Percentiles rank a stretch among this genome's conserved stretches.
Evolutionary conservation across 2,888 invertebrate species (phyloP).

Genomic region (Drosophila acutilabella): DNA sequence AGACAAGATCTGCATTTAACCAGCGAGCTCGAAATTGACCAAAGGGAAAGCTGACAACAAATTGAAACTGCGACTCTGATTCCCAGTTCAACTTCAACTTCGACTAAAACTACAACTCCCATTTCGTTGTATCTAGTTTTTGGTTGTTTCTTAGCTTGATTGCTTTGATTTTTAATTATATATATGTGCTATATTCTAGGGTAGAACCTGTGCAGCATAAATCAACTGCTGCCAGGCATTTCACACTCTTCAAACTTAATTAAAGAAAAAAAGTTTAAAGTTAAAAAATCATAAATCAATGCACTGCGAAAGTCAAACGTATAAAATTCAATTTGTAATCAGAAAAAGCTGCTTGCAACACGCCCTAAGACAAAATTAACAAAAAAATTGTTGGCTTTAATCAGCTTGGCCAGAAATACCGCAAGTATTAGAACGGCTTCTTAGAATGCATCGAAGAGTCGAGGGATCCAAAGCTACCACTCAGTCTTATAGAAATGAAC

Average conservation of each 20-base stretch:
- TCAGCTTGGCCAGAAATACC: conserved; percentile 58
- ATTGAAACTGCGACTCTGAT: not conserved
- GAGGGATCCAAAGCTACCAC: not conserved
- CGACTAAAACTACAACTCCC: not conserved
- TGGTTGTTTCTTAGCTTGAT: conserved; percentile 18
- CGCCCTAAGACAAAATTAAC: conserved; percentile 41
- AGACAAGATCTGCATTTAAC: conserved; percentile 51
- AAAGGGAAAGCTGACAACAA: conserved; percentile 55
- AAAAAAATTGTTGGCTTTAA: conserved; percentile 30
- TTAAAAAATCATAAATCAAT: conserved; percentile 79
- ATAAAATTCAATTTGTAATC: conserved; percentile 80
- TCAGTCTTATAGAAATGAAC: conserved; percentile 68
- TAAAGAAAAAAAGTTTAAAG: too few species aligned
- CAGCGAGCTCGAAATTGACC: conserved; percentile 48
- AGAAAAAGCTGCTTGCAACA: conserved; percentile 53
- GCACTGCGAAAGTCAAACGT: conserved; percentile 64
- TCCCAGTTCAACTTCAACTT: not conserved
- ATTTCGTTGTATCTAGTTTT: conserved; percentile 7
- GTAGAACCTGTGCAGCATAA: conserved; percentile 56
- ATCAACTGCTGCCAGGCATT: conserved; percentile 57
- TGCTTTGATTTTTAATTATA: conserved; percentile 52
- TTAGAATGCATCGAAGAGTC: conserved; percentile 62
- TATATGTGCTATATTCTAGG: conserved; percentile 15
- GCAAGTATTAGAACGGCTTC: conserved; percentile 69
- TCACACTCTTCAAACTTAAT: conserved; percentile 64